Base-by-base conservation (phyloP, 1,140 invertebrate species). In the Eulimnadia texana region DNA sequence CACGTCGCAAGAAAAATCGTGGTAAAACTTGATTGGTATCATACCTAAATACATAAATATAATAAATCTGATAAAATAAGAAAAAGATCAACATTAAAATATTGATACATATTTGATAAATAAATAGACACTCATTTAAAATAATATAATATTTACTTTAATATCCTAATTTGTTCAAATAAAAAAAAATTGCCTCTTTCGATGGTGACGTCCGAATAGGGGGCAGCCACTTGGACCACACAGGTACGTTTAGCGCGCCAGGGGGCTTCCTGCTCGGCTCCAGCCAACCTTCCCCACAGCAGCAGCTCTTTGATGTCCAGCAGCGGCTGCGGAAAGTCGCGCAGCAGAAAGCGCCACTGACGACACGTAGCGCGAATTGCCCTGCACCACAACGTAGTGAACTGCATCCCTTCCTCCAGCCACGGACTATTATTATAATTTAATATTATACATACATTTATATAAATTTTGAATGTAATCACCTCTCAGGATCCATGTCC, bases 291-390 rank as follows among this genome's bases (percentile, higher is more conserved):
- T 0, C 95, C 96, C 82, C 88, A 96, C 25, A 97, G 78, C 63
- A 84, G 83, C 67, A 95, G 79, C 55, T 85, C 80, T 64, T 83
- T 81, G 29, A 95, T 85, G 63, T 88, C 81, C 49, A 96, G 75
- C 71, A 94, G 79, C 1, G 91, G 88, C 68, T 95, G 92, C 0
- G 93, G 93, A 71, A 97, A 99, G 74, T 99, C 96, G n/a, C 95
- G 77, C 60, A 99, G 77, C 56, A 88, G 83, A 61, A 96, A 82
- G 66, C 85, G 86, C 85, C 90, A 93, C 67, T 85, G 83, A 23
- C 80, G 79, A 65, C 90, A 88, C 64, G 84, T 84, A 3, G 90
- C 78, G 57, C 82, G 82, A 11, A 98, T 80, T 42, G 83, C 81
- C 9, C 94, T 81, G 66, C 91, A 93, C 93, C 93, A 99, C 2